Evolutionary conservation across 2,888 invertebrate species (phyloP).

Genomic region (Ypsolopha scabrella): DNA sequence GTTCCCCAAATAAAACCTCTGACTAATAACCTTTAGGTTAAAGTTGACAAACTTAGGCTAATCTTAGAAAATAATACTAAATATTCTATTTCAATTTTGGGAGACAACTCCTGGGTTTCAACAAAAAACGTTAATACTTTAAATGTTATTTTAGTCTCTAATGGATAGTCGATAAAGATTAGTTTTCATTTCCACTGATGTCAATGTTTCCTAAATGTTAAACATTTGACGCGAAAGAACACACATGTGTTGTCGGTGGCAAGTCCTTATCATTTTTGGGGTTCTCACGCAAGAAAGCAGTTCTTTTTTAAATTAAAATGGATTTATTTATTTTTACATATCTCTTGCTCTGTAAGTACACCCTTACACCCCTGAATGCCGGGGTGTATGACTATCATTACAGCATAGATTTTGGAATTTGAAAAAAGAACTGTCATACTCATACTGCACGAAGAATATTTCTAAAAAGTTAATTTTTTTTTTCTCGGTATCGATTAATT

Average conservation of each 20-base stretch:
- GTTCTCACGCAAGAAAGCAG: too few species aligned
- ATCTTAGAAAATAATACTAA: slow-evolving; percentile 24
- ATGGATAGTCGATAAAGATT: slow-evolving; percentile 3
- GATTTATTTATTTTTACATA: too few species aligned
- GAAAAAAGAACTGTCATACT: too few species aligned
- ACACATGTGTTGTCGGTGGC: slow-evolving; percentile 47
- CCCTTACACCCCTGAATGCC: too few species aligned
- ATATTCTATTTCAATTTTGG: slow-evolving; percentile 43
- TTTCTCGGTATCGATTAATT: too few species aligned
- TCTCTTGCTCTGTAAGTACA: too few species aligned
- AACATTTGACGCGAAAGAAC: slow-evolving; percentile 36
- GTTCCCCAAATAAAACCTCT: slow-evolving; percentile 40
- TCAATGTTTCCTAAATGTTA: slow-evolving; percentile 17
- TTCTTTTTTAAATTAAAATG: too few species aligned
- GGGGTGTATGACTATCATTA: too few species aligned
- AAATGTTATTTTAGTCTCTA: slow-evolving; percentile 19
- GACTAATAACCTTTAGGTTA: slow-evolving; percentile 39
- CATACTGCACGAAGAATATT: too few species aligned
- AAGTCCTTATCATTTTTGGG: slow-evolving; percentile 42
- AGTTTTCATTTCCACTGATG: neutral
- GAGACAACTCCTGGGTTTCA: slow-evolving; percentile 20
- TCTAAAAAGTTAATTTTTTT: too few species aligned
- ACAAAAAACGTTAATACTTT: slow-evolving; percentile 9
- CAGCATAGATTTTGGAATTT: too few species aligned
- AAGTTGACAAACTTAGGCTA: slow-evolving; percentile 23